Conservation (phyloP, 2,888 invertebrate genomes). For the Drosophila merina region DNA sequence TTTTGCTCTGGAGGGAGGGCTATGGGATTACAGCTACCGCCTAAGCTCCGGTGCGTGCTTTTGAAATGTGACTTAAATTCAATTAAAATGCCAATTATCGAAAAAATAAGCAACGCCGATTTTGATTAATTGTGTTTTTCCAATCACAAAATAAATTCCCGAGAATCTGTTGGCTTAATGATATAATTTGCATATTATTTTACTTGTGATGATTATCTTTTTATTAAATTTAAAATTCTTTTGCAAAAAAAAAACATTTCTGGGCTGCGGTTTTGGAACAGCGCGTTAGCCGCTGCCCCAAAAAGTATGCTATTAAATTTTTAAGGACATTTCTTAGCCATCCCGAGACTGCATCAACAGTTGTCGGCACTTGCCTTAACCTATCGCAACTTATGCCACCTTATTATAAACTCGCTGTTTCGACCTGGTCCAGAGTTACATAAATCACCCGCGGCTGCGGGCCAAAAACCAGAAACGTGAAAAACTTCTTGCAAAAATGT, state of each 20-base stretch:
- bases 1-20: constrained; percentile 34
- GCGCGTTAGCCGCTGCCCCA: constrained; percentile 3
- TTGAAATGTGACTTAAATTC: constrained; percentile 70
- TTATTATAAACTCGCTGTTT: constrained; percentile 53
- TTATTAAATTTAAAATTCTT: too few species aligned
- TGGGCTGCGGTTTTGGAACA: too few species aligned
- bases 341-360: constrained; percentile 32
- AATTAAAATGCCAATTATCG: constrained; percentile 43
- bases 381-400: constrained; percentile 38
- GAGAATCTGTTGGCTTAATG: too few species aligned
- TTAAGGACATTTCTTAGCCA: constrained; percentile 25
- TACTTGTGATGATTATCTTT: too few species aligned
- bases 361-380: constrained; percentile 48
- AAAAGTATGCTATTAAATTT: constrained; percentile 33
- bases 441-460: constrained; percentile 59
- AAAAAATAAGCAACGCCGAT: background rate
- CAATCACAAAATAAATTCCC: too few species aligned
- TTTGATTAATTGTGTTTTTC: background rate
- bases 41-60: constrained; percentile 43
- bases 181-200: too few species aligned
- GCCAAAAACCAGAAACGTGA: constrained; percentile 38
- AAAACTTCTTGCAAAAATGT: constrained; percentile 46
- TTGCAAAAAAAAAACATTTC: too few species aligned
- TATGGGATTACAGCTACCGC: background rate
- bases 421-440: constrained; percentile 30